Base-by-base conservation (phyloP, 2,113 vertebrate genomes). In the Lampris incognitus region DNA sequence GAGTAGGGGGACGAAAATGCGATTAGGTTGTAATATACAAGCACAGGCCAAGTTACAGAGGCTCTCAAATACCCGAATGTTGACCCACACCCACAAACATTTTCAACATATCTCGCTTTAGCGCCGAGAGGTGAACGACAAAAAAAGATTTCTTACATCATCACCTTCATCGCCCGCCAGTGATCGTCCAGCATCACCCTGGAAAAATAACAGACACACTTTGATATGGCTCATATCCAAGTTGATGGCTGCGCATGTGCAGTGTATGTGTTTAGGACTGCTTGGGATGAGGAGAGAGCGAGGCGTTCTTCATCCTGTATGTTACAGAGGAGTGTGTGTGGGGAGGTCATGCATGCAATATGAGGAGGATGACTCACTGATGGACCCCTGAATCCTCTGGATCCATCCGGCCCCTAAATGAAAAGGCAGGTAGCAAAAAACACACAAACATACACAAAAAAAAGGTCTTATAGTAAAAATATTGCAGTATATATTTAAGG, bases 121-220 rank as follows among this genome's bases (percentile, higher is more conserved):
- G 0, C 36, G 13, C 9, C 60, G 0, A 38, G 51, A 37, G 50
- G 2, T 46, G 2, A 74, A 72, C 49, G 9, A 3, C 1, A 1
- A 60, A 60, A 68, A 59, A 3, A 5, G 0, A 37, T 24, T 54
- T 75, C 89, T 86, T 82, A 92, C 91, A 78, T 82, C 61, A 0
- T 92, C 87, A 37, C 89, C 91, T 37, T 64, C 1, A 50, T 65
- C 54, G 4, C 90, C 90, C 61, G 50, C 37, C 36, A 77, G 69
- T 36, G 89, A 82, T 81, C 72, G 46, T 79, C 89, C 87, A 37
- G 82, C 60, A 39, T 86, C 66, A 3, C 91, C 89, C 91, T 92
- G 37, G 58, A 13, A 68, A 56, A 75, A 56, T 10, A 42, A 54
- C 4, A 38, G 75, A 7, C 79, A 48, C 7, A 1, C 10, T 46